Percentiles rank a stretch among this genome's conserved stretches.
These are phyloP conservation scores for Bicyclus anynana DNA, from an alignment of 1,140 invertebrate genomes.

Conservation along the genomic window DNA sequence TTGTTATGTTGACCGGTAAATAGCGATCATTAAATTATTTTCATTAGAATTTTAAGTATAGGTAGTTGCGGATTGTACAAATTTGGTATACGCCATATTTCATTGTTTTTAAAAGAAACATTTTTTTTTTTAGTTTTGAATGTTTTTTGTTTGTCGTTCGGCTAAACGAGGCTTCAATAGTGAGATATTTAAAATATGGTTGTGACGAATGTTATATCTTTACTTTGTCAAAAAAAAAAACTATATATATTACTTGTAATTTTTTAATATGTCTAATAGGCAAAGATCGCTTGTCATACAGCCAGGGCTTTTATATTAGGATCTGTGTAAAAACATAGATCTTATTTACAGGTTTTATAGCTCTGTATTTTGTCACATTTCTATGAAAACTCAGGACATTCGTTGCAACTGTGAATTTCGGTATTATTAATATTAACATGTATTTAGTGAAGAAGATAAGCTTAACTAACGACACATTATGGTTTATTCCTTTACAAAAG, in stretches of 20 bases:
- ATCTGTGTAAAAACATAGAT: too few relatives aligned
- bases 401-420: neutral
- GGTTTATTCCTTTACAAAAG: constrained; percentile 17
- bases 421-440: neutral
- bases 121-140: neutral
- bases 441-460: neutral
- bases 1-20: neutral
- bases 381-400: neutral
- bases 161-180: neutral
- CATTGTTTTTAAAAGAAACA: neutral
- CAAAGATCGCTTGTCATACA: too few relatives aligned
- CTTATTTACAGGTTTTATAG: too few relatives aligned
- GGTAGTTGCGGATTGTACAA: neutral
- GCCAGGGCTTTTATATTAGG: too few relatives aligned
- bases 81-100: neutral
- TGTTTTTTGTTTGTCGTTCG: neutral
- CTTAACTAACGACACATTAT: neutral
- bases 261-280: too few relatives aligned
- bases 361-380: too few relatives aligned
- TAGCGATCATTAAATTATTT: constrained; percentile 13
- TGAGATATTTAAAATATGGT: neutral
- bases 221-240: neutral
- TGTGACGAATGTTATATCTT: neutral
- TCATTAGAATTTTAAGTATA: constrained; percentile 10
- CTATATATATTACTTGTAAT: too few relatives aligned